Percentiles rank a stretch among this genome's conserved stretches.
These are phyloP conservation scores for Opisthograptis luteolata DNA, from an alignment of 2,888 invertebrate species.

Conservation along the genomic window DNA sequence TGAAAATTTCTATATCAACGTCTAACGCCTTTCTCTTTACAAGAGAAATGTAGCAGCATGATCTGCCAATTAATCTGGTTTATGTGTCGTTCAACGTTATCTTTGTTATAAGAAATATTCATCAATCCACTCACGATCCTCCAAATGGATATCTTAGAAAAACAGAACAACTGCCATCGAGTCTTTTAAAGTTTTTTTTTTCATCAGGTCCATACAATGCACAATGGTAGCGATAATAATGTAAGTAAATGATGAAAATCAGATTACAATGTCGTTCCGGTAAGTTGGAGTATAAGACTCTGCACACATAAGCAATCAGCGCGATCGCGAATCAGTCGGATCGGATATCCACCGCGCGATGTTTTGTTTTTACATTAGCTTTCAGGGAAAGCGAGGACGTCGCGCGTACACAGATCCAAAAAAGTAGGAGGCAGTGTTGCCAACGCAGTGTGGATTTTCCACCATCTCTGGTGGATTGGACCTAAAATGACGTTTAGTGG, in stretches of 20 bases:
- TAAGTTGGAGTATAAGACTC: slow-evolving; percentile 19
- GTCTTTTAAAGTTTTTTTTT: background rate
- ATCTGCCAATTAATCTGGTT: slow-evolving; percentile 19
- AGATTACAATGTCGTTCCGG: slow-evolving; percentile 23
- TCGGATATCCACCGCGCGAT: too few species aligned
- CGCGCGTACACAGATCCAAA: too few species aligned
- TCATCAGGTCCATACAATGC: slow-evolving; percentile 30
- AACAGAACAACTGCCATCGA: slow-evolving; percentile 4
- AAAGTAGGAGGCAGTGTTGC: too few species aligned
- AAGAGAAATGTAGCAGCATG: slow-evolving; percentile 11
- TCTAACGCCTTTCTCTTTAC: slow-evolving; percentile 11
- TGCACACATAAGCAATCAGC: background rate
- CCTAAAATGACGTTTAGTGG: too few species aligned
- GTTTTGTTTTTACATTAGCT: too few species aligned
- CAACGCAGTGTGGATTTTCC: too few species aligned
- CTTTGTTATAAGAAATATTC: slow-evolving; percentile 18
- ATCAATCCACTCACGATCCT: slow-evolving; percentile 17
- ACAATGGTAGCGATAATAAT: slow-evolving; percentile 31
- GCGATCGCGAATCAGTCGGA: background rate
- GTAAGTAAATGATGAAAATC: slow-evolving; percentile 21
- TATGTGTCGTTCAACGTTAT: slow-evolving; percentile 7
- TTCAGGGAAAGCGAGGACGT: too few species aligned
- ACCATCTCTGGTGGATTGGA: too few species aligned
- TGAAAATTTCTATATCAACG: slow-evolving; percentile 11
- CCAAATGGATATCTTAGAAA: slow-evolving; percentile 7